Conservation (phyloP, 1,140 invertebrate genomes). For the Drosophila erecta region DNA sequence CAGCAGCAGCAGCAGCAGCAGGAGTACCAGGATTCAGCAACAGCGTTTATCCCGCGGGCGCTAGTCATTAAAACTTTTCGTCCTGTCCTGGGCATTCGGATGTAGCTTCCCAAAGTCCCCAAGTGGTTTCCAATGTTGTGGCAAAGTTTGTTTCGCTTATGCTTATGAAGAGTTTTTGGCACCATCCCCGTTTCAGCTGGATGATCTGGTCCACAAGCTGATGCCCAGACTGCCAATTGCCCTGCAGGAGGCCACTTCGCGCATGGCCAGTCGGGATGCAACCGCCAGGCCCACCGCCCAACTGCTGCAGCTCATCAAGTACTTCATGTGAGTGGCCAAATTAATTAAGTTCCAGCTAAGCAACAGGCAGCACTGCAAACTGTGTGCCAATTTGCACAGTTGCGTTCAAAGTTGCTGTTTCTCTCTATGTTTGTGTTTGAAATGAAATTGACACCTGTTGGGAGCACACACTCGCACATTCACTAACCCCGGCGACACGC, state of each 20-base stretch:
- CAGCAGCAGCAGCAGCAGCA: slow-evolving; percentile 3
- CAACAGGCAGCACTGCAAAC: slow-evolving; percentile 38
- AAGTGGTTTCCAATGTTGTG: slow-evolving; percentile 69
- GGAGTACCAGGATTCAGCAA: background rate
- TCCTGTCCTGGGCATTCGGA: slow-evolving; percentile 25
- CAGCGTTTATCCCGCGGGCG: slow-evolving; percentile 23
- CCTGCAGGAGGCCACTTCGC: slow-evolving; percentile 94
- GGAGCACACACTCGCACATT: slow-evolving; percentile 37
- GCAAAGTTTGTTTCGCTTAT: slow-evolving; percentile 63
- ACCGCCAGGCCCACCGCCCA: slow-evolving; percentile 94
- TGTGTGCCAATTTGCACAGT: slow-evolving; percentile 59
- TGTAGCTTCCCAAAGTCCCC: slow-evolving; percentile 29
- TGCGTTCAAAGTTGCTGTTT: slow-evolving; percentile 63
- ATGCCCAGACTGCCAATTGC: slow-evolving; percentile 91
- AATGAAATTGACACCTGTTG: slow-evolving; percentile 79
- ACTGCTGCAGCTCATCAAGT: slow-evolving; percentile 93
- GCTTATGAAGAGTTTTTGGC: slow-evolving; percentile 19
- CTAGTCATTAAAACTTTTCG: slow-evolving; percentile 77
- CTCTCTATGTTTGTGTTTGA: slow-evolving; percentile 64
- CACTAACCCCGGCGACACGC: slow-evolving; percentile 8
- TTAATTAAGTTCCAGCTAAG: slow-evolving; percentile 73
- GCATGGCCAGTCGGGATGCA: slow-evolving; percentile 92
- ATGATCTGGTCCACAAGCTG: slow-evolving; percentile 91
- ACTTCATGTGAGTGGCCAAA: slow-evolving; percentile 90
- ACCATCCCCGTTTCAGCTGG: slow-evolving; percentile 87